A percentile compares a stretch with the other conserved stretches of the same genome.
phyloP scores from a whole-genome alignment of 2,797 vertebrate species.

The Aldrovandia affinis region DNA sequence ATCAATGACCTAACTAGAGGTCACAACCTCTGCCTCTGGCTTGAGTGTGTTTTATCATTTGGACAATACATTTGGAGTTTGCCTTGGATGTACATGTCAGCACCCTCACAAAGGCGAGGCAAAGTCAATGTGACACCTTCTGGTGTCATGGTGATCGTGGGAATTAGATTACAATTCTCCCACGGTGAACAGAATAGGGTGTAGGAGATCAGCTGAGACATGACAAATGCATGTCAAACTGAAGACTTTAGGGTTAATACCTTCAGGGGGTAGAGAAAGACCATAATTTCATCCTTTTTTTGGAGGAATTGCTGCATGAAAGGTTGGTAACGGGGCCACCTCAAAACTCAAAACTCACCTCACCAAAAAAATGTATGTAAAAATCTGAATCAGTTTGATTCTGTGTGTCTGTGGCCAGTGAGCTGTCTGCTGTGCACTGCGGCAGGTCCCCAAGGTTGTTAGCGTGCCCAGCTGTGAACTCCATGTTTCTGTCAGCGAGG shows the following conservation, averaged over 20 bases:
- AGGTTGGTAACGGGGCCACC: not conserved
- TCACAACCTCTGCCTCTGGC: too few relatives aligned
- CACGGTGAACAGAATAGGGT: too few relatives aligned
- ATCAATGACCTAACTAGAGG: constrained; percentile 16
- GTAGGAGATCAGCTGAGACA: not conserved
- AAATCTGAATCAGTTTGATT: not conserved
- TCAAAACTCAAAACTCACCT: too few relatives aligned
- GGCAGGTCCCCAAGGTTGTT: constrained; percentile 75
- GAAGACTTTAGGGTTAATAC: not conserved
- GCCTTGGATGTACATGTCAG: not conserved
- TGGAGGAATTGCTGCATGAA: not conserved
- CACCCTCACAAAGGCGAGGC: not conserved
- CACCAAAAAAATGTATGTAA: not conserved
- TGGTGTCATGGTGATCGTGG: not conserved
- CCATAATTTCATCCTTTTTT: not conserved
- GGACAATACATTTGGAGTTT: not conserved
- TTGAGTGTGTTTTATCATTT: too few relatives aligned
- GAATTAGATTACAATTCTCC: not conserved
- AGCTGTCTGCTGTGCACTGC: constrained; percentile 27
- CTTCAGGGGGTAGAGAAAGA: not conserved
- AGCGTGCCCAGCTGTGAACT: constrained; percentile 71
- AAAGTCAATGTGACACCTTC: not conserved
- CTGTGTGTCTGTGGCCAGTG: not conserved
- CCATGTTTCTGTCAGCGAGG: constrained; percentile 81
- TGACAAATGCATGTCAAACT: not conserved